Evolutionary conservation across 2,888 invertebrate genomes (phyloP).

Genomic region (Lycia hirtaria): DNA sequence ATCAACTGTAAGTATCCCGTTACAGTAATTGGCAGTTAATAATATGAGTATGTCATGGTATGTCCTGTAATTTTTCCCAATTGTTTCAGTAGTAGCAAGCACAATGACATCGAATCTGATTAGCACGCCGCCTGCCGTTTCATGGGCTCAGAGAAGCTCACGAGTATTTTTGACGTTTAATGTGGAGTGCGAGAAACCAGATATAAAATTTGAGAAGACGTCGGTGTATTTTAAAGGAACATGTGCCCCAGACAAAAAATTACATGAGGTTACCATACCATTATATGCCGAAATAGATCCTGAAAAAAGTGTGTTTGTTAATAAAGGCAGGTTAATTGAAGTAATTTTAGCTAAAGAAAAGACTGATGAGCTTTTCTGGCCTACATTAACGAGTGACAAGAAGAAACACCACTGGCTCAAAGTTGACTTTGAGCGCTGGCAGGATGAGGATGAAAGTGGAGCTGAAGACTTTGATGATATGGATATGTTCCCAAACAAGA

Average conservation of each 20-base stretch:
- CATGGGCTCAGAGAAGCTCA: conserved; percentile 96
- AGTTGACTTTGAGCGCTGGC: conserved; percentile 98
- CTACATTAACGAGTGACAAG: conserved; percentile 92
- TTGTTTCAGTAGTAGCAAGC: conserved; percentile 41
- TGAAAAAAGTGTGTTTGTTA: conserved; percentile 89
- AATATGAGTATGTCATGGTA: neutral
- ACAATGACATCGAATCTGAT: conserved; percentile 57
- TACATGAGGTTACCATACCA: conserved; percentile 94
- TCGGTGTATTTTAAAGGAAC: conserved; percentile 92
- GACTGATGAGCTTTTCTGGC: conserved; percentile 92
- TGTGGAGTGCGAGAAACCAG: conserved; percentile 93
- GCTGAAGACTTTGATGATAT: conserved; percentile 87
- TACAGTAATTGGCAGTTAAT: neutral
- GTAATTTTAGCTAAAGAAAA: conserved; percentile 88
- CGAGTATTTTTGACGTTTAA: conserved; percentile 94
- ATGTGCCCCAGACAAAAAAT: conserved; percentile 92
- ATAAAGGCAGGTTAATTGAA: conserved; percentile 90
- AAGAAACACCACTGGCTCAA: conserved; percentile 98
- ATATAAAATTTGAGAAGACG: conserved; percentile 89
- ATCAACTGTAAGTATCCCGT: neutral
- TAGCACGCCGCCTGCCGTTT: conserved; percentile 88
- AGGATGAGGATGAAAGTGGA: conserved; percentile 97
- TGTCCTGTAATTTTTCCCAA: conserved; percentile 21
- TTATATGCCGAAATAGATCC: conserved; percentile 93
- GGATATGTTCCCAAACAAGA: conserved; percentile 70